These are phyloP conservation scores for Pseudomyrmex cubaensis DNA, from an alignment of 1,140 invertebrate genomes.

Conservation along the genomic window DNA sequence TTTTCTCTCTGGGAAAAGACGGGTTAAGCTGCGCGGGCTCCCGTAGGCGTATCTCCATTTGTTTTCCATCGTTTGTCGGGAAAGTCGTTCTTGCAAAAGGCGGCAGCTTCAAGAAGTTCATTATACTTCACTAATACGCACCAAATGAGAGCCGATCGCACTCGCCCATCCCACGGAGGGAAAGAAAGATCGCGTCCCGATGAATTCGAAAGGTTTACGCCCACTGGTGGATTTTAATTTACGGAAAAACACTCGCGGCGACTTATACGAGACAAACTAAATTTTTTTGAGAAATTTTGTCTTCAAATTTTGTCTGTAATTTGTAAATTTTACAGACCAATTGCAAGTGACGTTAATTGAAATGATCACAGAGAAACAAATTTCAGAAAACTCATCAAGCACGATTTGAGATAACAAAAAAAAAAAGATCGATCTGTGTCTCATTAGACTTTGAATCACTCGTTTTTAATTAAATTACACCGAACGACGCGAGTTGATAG, in stretches of 20 bases:
- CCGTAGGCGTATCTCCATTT: slow-evolving; percentile 72
- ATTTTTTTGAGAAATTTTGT: slow-evolving; percentile 1
- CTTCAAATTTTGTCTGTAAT: not conserved
- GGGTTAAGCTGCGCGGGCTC: no score
- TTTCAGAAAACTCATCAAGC: not conserved
- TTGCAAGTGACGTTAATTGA: not conserved
- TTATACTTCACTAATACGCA: slow-evolving; percentile 80
- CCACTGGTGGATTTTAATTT: slow-evolving; percentile 63
- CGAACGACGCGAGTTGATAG: not conserved
- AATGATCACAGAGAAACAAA: not conserved
- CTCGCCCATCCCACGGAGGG: slow-evolving; percentile 34
- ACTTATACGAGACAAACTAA: not conserved
- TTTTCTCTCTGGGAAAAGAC: no score
- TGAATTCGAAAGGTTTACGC: slow-evolving; percentile 59
- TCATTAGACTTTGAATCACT: not conserved
- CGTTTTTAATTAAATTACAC: no score
- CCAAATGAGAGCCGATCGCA: slow-evolving; percentile 76
- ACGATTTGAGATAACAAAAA: not conserved
- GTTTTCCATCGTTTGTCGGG: slow-evolving; percentile 66
- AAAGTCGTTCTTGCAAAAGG: slow-evolving; percentile 71
- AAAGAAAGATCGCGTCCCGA: slow-evolving; percentile 19
- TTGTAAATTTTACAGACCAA: not conserved
- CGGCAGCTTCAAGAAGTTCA: slow-evolving; percentile 74
- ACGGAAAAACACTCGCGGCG: slow-evolving; percentile 38
- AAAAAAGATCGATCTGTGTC: not conserved